phyloP scores from a whole-genome alignment of 2,797 vertebrate species.

The Rhinichthys osculus region DNA sequence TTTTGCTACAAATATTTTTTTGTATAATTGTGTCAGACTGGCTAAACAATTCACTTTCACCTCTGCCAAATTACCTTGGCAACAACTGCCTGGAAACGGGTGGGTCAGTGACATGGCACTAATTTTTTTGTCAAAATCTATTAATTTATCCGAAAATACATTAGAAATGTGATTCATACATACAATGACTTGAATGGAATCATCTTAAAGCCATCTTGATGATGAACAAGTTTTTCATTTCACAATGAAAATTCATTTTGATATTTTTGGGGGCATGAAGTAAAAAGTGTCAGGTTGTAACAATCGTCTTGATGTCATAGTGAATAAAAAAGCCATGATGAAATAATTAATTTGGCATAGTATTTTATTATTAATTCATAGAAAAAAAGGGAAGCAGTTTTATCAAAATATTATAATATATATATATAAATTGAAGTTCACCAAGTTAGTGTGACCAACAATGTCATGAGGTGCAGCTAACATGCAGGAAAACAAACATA shows the following conservation, averaged over 20 bases:
- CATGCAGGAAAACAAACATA: slow-evolving; percentile 4
- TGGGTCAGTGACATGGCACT: neutral
- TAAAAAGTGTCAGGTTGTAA: neutral
- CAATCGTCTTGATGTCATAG: neutral
- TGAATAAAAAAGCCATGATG: neutral
- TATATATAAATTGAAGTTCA: too few species aligned
- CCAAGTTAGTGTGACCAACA: neutral
- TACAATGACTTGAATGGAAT: neutral
- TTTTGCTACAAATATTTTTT: neutral
- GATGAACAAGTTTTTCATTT: neutral
- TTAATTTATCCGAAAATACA: neutral
- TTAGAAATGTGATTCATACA: neutral
- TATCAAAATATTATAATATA: neutral
- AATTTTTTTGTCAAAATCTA: neutral
- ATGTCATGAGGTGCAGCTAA: neutral
- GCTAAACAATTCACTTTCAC: slow-evolving; percentile 1
- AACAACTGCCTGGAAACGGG: neutral
- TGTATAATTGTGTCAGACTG: neutral
- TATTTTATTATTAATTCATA: neutral
- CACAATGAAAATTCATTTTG: neutral
- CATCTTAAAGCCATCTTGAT: neutral
- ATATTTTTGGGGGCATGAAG: neutral
- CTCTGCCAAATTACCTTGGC: neutral
- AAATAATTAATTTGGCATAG: neutral
- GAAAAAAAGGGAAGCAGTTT: neutral